phyloP scores from a whole-genome alignment of 2,888 invertebrate genomes.

The Pollenia labialis region DNA sequence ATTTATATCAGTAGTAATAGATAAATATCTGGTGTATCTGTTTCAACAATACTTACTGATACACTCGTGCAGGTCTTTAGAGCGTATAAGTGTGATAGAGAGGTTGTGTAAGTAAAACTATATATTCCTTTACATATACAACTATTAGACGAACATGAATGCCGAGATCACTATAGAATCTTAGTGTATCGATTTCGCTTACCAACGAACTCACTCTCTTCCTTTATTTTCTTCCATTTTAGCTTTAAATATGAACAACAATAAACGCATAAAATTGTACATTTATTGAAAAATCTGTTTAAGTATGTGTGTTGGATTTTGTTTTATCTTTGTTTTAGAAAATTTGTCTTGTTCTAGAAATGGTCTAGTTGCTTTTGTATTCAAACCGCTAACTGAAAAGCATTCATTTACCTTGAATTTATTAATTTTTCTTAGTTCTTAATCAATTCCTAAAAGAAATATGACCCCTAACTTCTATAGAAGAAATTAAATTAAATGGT shows the following conservation, averaged over 20 bases:
- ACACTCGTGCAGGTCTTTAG: too few species aligned
- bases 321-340: slow-evolving; percentile 6
- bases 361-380: slow-evolving; percentile 18
- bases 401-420: slow-evolving; percentile 32
- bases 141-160: not conserved
- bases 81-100: not conserved
- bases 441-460: too few species aligned
- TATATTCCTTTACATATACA: not conserved
- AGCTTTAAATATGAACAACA: slow-evolving; percentile 51
- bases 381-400: slow-evolving; percentile 59
- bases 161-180: slow-evolving; percentile 4
- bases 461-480: too few species aligned
- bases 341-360: slow-evolving; percentile 1
- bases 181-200: slow-evolving; percentile 12
- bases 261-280: slow-evolving; percentile 61
- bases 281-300: slow-evolving; percentile 32
- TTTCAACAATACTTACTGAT: too few species aligned
- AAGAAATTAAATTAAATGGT: too few species aligned
- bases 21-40: too few species aligned
- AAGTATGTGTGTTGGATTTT: slow-evolving; percentile 5
- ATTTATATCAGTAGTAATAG: too few species aligned
- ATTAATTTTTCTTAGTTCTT: too few species aligned
- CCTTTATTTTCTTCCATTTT: slow-evolving; percentile 23
- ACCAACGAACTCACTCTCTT: not conserved
- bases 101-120: not conserved